These are phyloP conservation scores for Blastobasis adustella DNA, from an alignment of 2,888 invertebrate genomes.

Conservation along the genomic window DNA sequence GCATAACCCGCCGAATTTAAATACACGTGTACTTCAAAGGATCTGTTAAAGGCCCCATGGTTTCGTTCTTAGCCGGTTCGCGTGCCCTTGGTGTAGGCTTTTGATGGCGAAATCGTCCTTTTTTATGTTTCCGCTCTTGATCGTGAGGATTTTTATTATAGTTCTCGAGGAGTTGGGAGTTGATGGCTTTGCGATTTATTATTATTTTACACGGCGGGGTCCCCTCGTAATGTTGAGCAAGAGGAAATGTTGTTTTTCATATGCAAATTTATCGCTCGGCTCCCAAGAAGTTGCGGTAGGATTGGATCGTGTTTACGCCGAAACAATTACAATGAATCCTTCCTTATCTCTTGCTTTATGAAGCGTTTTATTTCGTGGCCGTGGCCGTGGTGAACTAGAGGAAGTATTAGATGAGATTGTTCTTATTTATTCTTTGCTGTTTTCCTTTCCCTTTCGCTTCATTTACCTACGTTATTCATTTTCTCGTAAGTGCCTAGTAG, in stretches of 20 bases:
- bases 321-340: no score
- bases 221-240: background rate
- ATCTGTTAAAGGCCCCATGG: background rate
- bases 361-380: no score
- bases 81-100: constrained; percentile 15
- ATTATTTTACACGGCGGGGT: constrained; percentile 3
- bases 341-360: no score
- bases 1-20: background rate
- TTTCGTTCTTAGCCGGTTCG: constrained; percentile 1
- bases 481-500: no score
- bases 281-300: background rate
- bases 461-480: no score
- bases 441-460: no score
- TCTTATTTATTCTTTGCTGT: no score
- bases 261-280: background rate
- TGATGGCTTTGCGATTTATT: constrained; percentile 3
- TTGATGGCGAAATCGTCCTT: constrained; percentile 14
- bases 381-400: no score
- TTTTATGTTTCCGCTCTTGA: constrained; percentile 11
- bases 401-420: no score
- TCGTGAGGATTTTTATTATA: constrained; percentile 10
- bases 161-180: constrained; percentile 7
- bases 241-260: background rate
- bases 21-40: background rate
- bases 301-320: background rate